These are phyloP conservation scores for Zapornia atra DNA, from an alignment of 2,113 vertebrate genomes.

Conservation along the genomic window DNA sequence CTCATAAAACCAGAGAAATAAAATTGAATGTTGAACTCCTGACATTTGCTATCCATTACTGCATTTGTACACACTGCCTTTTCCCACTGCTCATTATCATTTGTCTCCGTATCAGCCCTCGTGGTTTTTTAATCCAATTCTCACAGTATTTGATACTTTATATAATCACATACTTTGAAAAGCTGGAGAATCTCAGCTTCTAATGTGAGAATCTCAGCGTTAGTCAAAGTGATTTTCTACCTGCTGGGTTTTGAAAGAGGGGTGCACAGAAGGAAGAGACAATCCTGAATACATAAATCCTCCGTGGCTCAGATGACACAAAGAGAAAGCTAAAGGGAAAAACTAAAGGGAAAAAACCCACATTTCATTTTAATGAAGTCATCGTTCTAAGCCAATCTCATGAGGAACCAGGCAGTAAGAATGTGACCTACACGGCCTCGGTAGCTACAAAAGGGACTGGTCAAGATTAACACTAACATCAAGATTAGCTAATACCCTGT, in stretches of 20 bases:
- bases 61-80: conserved; percentile 16
- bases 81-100: conserved; percentile 56
- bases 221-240: conserved; percentile 31
- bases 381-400: conserved; percentile 16
- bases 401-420: neutral
- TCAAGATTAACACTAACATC: neutral
- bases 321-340: neutral
- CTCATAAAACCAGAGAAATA: conserved; percentile 57
- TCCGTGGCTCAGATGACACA: neutral
- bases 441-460: neutral
- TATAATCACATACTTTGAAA: conserved; percentile 49
- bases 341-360: neutral
- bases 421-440: neutral
- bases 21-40: conserved; percentile 47
- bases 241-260: conserved; percentile 17
- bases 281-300: conserved; percentile 15
- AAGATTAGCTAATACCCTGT: neutral
- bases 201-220: conserved; percentile 23
- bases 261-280: neutral
- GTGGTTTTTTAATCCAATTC: conserved; percentile 49
- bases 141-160: conserved; percentile 25
- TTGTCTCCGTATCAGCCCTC: conserved; percentile 20
- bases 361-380: conserved; percentile 52
- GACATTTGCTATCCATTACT: conserved; percentile 64
- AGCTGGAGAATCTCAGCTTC: conserved; percentile 31